Conservation (phyloP, 2,797 vertebrate species). For the Botia kubotai region DNA sequence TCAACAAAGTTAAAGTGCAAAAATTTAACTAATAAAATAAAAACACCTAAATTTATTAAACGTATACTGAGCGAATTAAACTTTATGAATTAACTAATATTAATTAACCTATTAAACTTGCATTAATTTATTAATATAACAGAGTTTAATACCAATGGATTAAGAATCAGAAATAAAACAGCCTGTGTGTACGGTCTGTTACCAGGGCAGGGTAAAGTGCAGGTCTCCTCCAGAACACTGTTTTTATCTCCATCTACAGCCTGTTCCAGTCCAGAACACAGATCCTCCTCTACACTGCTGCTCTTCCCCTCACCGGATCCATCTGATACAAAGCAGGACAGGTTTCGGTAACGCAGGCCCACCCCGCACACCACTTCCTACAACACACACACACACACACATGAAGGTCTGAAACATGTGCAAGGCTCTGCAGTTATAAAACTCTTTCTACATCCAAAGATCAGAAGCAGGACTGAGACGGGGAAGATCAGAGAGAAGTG, state of each 20-base stretch:
- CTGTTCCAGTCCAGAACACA: slow-evolving; percentile 86
- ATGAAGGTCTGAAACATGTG: neutral
- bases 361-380: slow-evolving; percentile 95
- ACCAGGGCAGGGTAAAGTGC: slow-evolving; percentile 95
- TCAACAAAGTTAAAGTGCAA: no score
- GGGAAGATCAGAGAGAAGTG: slow-evolving; percentile 31
- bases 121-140: no score
- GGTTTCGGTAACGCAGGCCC: slow-evolving; percentile 87
- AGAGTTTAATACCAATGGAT: no score
- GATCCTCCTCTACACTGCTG: slow-evolving; percentile 91
- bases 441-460: slow-evolving; percentile 30
- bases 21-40: no score
- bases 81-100: no score
- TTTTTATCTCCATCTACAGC: slow-evolving; percentile 81
- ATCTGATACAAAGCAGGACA: slow-evolving; percentile 92
- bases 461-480: slow-evolving; percentile 25
- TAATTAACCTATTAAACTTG: no score
- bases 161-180: no score
- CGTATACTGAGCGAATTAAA: no score
- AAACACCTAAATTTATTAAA: no score
- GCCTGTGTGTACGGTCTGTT: slow-evolving; percentile 44
- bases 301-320: slow-evolving; percentile 80
- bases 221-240: slow-evolving; percentile 86
- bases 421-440: slow-evolving; percentile 10
- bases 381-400: slow-evolving; percentile 35